Conservation (phyloP, 2,888 invertebrate genomes). For the Ligdia adustata region DNA sequence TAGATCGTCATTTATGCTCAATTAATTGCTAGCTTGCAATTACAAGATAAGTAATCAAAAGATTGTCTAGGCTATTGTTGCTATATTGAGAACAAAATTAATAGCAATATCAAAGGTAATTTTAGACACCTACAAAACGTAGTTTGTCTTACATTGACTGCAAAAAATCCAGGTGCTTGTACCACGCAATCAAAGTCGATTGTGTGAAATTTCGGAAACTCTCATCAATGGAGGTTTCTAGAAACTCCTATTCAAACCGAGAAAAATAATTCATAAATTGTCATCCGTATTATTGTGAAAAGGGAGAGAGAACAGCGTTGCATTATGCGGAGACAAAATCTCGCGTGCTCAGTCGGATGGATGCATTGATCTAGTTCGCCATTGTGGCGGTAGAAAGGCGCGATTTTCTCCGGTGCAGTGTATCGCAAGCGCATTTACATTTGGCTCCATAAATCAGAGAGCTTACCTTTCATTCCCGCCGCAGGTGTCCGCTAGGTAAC, state of each 20-base stretch:
- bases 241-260: constrained; percentile 47
- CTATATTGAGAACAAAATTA: too few relatives aligned
- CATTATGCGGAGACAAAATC: constrained; percentile 56
- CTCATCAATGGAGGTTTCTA: constrained; percentile 42
- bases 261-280: constrained; percentile 46
- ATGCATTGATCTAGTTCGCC: constrained; percentile 57
- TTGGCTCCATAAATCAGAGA: constrained; percentile 66
- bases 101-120: too few relatives aligned
- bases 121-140: too few relatives aligned
- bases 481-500: constrained; percentile 67
- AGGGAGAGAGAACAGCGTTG: constrained; percentile 29
- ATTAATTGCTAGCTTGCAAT: too few relatives aligned
- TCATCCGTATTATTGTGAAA: constrained; percentile 27
- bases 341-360: constrained; percentile 54
- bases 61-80: too few relatives aligned
- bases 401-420: constrained; percentile 67
- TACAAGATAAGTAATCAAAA: too few relatives aligned
- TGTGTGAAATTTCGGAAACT: constrained; percentile 51
- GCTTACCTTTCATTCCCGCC: constrained; percentile 49
- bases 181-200: constrained; percentile 50
- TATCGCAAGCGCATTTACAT: constrained; percentile 54
- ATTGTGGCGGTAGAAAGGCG: constrained; percentile 60
- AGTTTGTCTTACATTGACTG: too few relatives aligned
- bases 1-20: too few relatives aligned
- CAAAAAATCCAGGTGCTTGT: constrained; percentile 31